Conservation (phyloP, 2,113 vertebrate genomes). For the Polypterus senegalus region DNA sequence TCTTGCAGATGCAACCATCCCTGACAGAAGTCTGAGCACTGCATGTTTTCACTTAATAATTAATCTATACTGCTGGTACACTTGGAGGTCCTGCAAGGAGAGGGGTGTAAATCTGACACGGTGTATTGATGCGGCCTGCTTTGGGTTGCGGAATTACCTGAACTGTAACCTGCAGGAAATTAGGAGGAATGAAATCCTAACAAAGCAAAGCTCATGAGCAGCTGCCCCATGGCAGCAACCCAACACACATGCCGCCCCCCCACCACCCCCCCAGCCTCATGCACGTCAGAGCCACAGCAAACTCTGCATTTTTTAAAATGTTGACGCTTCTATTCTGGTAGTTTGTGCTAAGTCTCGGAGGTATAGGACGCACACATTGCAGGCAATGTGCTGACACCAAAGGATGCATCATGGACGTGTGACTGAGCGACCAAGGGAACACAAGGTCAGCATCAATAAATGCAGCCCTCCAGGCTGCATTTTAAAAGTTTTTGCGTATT, state of each 20-base stretch:
- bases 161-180: slow-evolving; percentile 13
- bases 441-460: too few species aligned
- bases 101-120: not conserved
- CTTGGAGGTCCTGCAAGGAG: slow-evolving; percentile 1
- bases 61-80: not conserved
- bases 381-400: slow-evolving; percentile 39
- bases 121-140: slow-evolving; percentile 6
- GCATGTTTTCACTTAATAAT: not conserved
- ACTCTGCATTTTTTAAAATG: slow-evolving; percentile 13
- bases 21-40: not conserved
- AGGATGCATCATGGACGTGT: slow-evolving; percentile 12
- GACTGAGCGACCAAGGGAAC: too few species aligned
- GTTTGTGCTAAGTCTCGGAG: slow-evolving; percentile 10
- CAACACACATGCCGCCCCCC: not conserved
- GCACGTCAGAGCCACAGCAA: not conserved
- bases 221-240: not conserved
- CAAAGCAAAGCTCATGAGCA: slow-evolving; percentile 9
- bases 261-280: not conserved
- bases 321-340: slow-evolving; percentile 18
- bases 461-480: too few species aligned
- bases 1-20: not conserved
- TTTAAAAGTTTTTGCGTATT: too few species aligned
- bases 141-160: slow-evolving; percentile 10
- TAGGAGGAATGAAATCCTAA: slow-evolving; percentile 13
- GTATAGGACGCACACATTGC: slow-evolving; percentile 23